Base-by-base conservation (phyloP, 2,113 vertebrate genomes). In the Suncus etruscus region DNA sequence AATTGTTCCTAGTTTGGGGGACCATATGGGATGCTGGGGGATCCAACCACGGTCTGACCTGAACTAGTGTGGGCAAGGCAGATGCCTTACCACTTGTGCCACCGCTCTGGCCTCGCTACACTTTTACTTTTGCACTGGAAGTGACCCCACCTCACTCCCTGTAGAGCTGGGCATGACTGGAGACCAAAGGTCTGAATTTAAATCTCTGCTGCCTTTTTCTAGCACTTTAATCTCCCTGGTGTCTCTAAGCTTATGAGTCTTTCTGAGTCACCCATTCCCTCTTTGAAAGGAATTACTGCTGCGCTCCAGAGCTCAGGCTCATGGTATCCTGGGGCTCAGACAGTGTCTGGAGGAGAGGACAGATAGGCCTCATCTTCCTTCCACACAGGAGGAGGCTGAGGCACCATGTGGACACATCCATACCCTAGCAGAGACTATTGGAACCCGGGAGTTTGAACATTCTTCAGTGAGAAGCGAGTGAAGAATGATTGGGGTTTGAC, bases 351-450 rank as follows among this genome's bases (percentile, higher is more conserved):
- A 10, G 45, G 25, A 0, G 11, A 87, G 61, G 1, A 39, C 11
- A 9, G 8, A 25, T 3, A 87, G 76, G 31, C 8, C 31, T 10
- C 51, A 15, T 25, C 32, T 72, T 11, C 7, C 18, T 81, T 45
- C 58, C 70, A 31, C 47, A 85, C 16, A 14, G 0, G 2, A 8
- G 48, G 70, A 63, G 12, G 50, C 68, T 5, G 45, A 66, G 72
- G 29, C 61, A 6, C 61, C 6, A 48, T 54, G 6, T 8, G 45
- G 8, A 16, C 45, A 20, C 45, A 22, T 63, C 4, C 18, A 0
- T 6, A 6, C 12, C 1, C 0, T 12, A 11, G 27, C 6, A 4
- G 5, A 32, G 6, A 72, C 27, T 22, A 25, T 11, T n/a, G 24
- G 20, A 25, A 18, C 48, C 14, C 1, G 2, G 48, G 14, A 48